phyloP scores from a whole-genome alignment of 2,797 vertebrate species.

The Alosa sapidissima region DNA sequence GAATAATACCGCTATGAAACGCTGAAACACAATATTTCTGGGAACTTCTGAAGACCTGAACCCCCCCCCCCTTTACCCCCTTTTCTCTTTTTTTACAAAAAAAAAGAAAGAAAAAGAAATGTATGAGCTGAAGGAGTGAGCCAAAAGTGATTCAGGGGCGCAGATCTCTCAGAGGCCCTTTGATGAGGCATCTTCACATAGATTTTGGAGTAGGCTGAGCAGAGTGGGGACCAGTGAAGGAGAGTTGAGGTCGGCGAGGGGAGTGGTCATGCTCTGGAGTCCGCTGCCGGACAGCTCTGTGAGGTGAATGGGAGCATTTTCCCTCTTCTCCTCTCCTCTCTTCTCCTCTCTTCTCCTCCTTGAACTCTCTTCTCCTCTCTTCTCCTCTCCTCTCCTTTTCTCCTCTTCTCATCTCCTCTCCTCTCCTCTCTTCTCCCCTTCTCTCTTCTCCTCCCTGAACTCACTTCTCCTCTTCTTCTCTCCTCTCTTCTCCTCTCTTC shows the following conservation, averaged over 20 bases:
- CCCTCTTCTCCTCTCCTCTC: background rate
- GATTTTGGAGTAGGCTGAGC: background rate
- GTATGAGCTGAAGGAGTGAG: background rate
- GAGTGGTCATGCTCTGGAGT: background rate
- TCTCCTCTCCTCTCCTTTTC: background rate
- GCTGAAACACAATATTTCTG: conserved; percentile 19
- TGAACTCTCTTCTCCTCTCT: background rate
- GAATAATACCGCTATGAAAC: conserved; percentile 23
- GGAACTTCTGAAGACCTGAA: conserved; percentile 20
- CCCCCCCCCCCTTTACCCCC: background rate
- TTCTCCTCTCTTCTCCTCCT: background rate
- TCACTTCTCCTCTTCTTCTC: too few species aligned
- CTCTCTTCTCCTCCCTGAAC: background rate
- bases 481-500: background rate
- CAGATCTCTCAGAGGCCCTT: background rate
- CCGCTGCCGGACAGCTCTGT: background rate
- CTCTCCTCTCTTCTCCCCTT: background rate
- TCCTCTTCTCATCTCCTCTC: background rate
- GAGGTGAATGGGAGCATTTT: background rate
- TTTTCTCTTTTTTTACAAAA: background rate
- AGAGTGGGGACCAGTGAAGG: too few species aligned
- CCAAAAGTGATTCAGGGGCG: background rate
- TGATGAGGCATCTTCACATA: conserved; percentile 10
- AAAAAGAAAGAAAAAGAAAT: background rate
- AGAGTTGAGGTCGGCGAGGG: background rate